Base-by-base conservation (phyloP, 2,113 vertebrate genomes). In the Chascanopsetta lugubris region DNA sequence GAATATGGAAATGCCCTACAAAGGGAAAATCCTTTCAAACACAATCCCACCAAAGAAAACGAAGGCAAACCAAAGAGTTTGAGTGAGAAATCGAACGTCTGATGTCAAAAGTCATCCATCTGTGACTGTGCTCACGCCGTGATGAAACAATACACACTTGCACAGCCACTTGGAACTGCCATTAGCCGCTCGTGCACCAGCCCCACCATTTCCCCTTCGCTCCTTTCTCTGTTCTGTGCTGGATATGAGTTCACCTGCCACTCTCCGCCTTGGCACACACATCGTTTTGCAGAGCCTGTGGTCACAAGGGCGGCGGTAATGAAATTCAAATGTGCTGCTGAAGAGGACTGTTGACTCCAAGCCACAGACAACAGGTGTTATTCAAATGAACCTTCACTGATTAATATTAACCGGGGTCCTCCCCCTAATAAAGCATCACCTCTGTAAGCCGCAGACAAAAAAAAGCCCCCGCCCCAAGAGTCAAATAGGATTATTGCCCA, bases 301-400 rank as follows among this genome's bases (percentile, higher is more conserved):
- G 74, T 53, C 38, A 59, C 6, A 73, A 71, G 17, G 59, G 53
- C 53, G 13, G 32, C 34, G 13, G 1, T 73, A 76, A 85, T 84
- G 60, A 59, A 76, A 83, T 67, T 69, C 66, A 80, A 84, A 85
- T 77, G 69, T 25, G 34, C 20, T 71, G 50, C 78, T 79, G 36
- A 61, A 48, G 69, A 67, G 72, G 42, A 51, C 78, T 60, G 72
- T 82, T 87, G 80, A 85, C 73, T 72, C 62, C 58, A 61, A 69
- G 77, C 72, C 58, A 67, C 48, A 77, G 59, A 74, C 71, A 83
- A 80, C 77, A 87, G 85, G 75, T 85, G 82, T 75, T 81, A 85
- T 88, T 84, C 68, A 86, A 83, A 88, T 88, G 1, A 84, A 70
- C 74, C 75, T 55, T 24, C 24, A 55, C 5, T 50, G 29, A 77